Conservation (phyloP, 2,797 vertebrate genomes). For the Catharus ustulatus region DNA sequence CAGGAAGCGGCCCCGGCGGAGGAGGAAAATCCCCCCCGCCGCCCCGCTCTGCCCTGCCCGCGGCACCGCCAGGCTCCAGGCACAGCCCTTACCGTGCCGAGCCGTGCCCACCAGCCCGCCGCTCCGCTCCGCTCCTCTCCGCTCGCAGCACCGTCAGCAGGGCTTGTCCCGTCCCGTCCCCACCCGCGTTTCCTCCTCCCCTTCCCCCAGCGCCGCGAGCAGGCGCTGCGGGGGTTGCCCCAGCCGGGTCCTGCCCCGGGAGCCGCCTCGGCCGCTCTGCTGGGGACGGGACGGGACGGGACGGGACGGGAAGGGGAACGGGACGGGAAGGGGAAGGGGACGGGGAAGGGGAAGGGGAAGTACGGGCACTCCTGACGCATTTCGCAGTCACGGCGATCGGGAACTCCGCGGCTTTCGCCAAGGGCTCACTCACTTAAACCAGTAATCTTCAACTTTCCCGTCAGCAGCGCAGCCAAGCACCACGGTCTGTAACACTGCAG, state of each 20-base stretch:
- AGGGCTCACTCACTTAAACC: background rate
- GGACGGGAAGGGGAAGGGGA: too few relatives aligned
- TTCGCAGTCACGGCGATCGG: fast-evolving
- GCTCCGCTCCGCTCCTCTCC: background rate
- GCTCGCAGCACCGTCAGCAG: background rate
- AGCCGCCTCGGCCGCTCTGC: background rate
- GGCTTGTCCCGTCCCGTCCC: background rate
- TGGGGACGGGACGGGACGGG: background rate
- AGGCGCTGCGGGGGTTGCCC: background rate
- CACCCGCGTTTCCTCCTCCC: background rate
- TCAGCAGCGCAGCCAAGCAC: fast-evolving
- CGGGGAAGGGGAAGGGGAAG: background rate
- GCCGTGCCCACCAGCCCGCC: background rate
- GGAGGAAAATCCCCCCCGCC: background rate
- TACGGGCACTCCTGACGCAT: fast-evolving
- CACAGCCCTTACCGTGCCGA: background rate
- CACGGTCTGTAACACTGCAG: background rate
- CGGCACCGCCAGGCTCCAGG: background rate
- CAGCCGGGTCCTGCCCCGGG: background rate
- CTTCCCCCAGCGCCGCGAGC: background rate
- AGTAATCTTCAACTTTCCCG: background rate
- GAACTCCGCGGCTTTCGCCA: background rate
- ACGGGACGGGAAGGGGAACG: too few relatives aligned
- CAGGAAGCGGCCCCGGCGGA: background rate
- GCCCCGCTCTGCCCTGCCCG: background rate